Base-by-base conservation (phyloP, 2,888 invertebrate genomes). In the Acholoe squamosa region DNA sequence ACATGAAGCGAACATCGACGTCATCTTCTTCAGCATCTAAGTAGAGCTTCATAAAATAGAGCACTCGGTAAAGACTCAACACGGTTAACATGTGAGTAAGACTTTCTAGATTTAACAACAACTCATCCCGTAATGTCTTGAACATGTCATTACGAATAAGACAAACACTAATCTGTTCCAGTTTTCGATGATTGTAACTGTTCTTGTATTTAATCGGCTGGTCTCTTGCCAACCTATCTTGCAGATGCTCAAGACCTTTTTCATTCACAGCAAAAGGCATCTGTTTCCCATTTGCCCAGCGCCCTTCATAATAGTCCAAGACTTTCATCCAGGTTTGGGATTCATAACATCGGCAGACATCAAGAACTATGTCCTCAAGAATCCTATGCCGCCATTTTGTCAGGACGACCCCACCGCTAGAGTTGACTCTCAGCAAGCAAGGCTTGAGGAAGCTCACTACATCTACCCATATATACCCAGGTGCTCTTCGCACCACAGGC, bases 151-250 rank as follows among this genome's bases (percentile, higher is more conserved):
- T 84, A 1, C 33, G 33, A 25, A 84, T 89, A 19, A 77, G 51
- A 25, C 96, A 95, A 93, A 97, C 97, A 95, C 97, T 97, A 95
- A 97, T 97, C 94, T 98, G 97, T 95, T 98, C 97, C 92, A 97
- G 96, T 96, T 97, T 97, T 94, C 98, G 96, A 89, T 97, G 97
- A 96, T 98, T 98, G 95, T 97, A 71, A 34, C 14, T 97, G 14
- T 19, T 61, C 22, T 51, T 76, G 54, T 54, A 88, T 7, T 22
- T 12, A 33, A 88, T 52, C 1, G 88, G 88, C 56, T 71, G 71
- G 34, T 56, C 12, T 25, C 25, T 22, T 5, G 51, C 71, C n/a
- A 67, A 25, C 76, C 88, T 86, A 71, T 88, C 51, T 51, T 25
- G 14, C n/a, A 51, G 52, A 71, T 89, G 31, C 34, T 71, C 54